These are phyloP conservation scores for Elephantulus edwardii DNA, from an alignment of 2,113 vertebrate genomes.

Conservation along the genomic window DNA sequence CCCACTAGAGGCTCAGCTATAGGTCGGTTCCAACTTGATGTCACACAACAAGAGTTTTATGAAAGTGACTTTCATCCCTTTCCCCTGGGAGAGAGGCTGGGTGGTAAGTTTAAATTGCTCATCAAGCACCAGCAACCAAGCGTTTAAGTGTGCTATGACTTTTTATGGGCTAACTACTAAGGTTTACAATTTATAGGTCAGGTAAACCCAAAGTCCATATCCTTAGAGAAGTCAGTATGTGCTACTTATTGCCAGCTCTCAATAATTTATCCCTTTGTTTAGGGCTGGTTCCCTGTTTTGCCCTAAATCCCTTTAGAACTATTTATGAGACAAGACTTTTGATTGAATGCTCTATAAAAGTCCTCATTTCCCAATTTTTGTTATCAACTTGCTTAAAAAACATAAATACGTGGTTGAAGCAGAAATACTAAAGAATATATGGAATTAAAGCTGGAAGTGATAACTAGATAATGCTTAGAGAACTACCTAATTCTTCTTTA, in stretches of 20 bases:
- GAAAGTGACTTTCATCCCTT: background rate
- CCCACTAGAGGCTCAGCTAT: no score
- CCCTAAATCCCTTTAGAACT: background rate
- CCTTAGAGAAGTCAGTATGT: background rate
- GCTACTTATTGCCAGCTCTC: background rate
- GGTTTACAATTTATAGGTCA: background rate
- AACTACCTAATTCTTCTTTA: conserved; percentile 1
- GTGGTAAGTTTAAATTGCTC: background rate
- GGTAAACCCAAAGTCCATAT: background rate
- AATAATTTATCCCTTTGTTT: conserved; percentile 7
- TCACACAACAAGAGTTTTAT: no score
- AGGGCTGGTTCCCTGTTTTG: conserved; percentile 12
- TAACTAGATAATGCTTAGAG: background rate
- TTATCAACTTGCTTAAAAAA: background rate
- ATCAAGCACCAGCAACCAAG: background rate
- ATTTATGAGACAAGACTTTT: conserved; percentile 36
- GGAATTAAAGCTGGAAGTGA: conserved; percentile 18
- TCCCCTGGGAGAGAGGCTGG: background rate
- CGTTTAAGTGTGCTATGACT: background rate
- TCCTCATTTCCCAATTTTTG: background rate
- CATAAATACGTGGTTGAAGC: conserved; percentile 6
- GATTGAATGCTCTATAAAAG: conserved; percentile 28
- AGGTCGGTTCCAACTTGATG: no score
- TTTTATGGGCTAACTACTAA: background rate
- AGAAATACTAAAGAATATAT: conserved; percentile 46